These are phyloP conservation scores for Limnephilus rhombicus DNA, from an alignment of 2,888 invertebrate species.

Conservation along the genomic window DNA sequence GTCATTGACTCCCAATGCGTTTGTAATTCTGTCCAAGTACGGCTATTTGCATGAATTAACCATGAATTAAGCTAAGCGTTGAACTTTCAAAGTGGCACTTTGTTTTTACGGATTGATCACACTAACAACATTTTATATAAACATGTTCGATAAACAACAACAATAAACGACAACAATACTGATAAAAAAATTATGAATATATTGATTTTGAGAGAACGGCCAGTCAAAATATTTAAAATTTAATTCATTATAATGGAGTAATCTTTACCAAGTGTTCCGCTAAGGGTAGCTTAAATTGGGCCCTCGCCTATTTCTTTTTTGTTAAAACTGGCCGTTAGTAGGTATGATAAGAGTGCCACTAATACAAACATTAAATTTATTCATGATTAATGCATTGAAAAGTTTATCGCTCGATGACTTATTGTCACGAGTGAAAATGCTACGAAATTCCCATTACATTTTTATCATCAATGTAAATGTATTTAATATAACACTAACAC, in stretches of 20 bases:
- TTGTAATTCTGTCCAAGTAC: background rate
- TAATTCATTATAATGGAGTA: background rate
- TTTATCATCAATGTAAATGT: background rate
- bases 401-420: background rate
- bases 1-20: background rate
- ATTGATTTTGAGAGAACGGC: too few species aligned
- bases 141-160: background rate
- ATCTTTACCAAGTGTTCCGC: background rate
- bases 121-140: background rate
- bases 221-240: background rate
- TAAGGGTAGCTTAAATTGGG: too few species aligned
- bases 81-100: background rate
- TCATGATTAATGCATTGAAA: background rate
- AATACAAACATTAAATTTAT: too few species aligned
- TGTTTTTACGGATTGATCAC: background rate
- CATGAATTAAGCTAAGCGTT: background rate
- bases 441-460: background rate
- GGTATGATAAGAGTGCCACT: background rate
- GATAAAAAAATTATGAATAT: background rate
- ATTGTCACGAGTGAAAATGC: background rate
- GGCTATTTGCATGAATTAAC: background rate
- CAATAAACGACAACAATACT: too few species aligned
- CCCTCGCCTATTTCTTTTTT: background rate
- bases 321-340: background rate
- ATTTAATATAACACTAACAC: background rate